Percentiles rank a stretch among this genome's conserved stretches.
Conservation (phyloP, 1,140 invertebrate species). For the Magallana gigas region DNA sequence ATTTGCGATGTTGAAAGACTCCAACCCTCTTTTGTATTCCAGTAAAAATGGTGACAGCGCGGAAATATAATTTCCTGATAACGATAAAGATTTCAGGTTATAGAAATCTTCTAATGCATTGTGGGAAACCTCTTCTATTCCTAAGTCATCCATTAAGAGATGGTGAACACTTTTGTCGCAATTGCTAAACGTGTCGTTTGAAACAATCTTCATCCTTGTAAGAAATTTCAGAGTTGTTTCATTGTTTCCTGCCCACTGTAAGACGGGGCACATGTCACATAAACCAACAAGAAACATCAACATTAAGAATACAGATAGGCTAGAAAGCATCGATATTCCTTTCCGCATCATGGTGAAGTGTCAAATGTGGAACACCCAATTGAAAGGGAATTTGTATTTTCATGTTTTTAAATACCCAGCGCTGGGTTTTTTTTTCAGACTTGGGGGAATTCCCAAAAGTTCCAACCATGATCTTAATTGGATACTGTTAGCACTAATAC, state of each 20-base stretch:
- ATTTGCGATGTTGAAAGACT: slow-evolving; percentile 1
- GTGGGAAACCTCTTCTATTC: neutral
- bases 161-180: neutral
- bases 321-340: too few relatives aligned
- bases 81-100: neutral
- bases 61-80: slow-evolving; percentile 41
- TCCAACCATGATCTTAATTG: neutral
- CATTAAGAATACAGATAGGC: too few relatives aligned
- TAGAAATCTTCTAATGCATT: slow-evolving; percentile 50
- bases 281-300: neutral
- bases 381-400: too few relatives aligned
- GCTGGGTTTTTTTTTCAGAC: neutral
- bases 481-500: neutral
- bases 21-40: slow-evolving; percentile 17
- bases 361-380: too few relatives aligned
- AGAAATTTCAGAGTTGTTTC: neutral
- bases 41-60: slow-evolving; percentile 34
- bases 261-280: neutral
- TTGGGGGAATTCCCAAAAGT: neutral
- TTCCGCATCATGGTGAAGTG: too few relatives aligned
- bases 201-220: neutral
- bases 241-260: neutral
- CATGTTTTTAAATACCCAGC: neutral
- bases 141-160: neutral
- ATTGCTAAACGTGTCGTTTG: neutral